Evolutionary conservation across 2,888 invertebrate genomes (phyloP).

Genomic region (Formica aserva): DNA sequence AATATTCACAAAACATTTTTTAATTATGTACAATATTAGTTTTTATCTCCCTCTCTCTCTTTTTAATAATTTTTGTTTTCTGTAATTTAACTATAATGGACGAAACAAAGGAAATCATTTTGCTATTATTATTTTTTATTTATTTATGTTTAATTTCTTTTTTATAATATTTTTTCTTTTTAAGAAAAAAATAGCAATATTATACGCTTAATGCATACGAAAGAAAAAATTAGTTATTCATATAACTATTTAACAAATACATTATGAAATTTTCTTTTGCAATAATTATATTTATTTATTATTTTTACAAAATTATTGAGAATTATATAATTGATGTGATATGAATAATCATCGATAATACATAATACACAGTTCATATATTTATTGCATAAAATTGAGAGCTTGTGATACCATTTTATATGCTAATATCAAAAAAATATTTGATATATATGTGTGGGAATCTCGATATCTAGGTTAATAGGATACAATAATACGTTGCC

Average conservation of each 20-base stretch:
- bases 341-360: not conserved
- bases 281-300: not conserved
- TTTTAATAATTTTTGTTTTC: not conserved
- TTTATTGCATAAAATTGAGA: not conserved
- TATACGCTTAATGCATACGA: not conserved
- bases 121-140: slow-evolving; percentile 11
- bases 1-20: not conserved
- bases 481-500: not conserved
- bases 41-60: too few species aligned
- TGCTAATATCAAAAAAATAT: not conserved
- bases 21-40: not conserved
- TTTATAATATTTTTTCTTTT: not conserved
- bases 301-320: not conserved
- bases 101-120: not conserved
- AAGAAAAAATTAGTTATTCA: not conserved
- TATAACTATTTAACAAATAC: not conserved
- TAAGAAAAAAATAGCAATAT: not conserved
- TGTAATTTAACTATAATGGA: not conserved
- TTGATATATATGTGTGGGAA: not conserved
- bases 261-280: not conserved
- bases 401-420: not conserved
- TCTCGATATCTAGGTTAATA: slow-evolving; percentile 15
- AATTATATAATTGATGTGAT: not conserved
- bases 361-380: not conserved
- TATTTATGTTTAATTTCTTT: not conserved